phyloP scores from a whole-genome alignment of 2,888 invertebrate genomes.

The Oligia latruncula region DNA sequence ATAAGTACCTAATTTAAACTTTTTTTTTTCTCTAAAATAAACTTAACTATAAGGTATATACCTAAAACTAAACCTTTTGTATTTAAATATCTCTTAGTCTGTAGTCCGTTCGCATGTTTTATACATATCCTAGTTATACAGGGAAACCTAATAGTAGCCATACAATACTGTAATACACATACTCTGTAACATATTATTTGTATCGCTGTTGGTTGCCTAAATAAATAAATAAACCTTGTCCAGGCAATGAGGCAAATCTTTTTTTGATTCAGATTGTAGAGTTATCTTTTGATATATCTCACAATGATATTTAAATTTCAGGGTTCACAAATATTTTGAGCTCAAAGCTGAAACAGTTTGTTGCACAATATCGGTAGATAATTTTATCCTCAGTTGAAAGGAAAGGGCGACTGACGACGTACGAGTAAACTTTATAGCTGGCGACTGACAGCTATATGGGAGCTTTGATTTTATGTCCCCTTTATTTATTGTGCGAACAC shows the following conservation, averaged over 20 bases:
- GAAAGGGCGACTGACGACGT: conserved; percentile 36
- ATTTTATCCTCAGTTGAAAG: conserved; percentile 55
- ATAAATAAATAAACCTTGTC: no score
- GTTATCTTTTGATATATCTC: background rate
- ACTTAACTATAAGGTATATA: no score
- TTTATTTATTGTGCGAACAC: conserved; percentile 41
- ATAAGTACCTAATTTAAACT: no score
- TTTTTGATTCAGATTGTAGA: background rate
- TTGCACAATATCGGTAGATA: conserved; percentile 58
- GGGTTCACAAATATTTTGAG: conserved; percentile 28
- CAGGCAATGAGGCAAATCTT: background rate
- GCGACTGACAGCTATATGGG: conserved; percentile 51
- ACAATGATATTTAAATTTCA: conserved; percentile 29
- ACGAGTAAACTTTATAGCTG: conserved; percentile 43
- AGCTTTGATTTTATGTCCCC: conserved; percentile 48
- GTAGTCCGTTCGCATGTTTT: no score
- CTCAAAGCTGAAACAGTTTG: conserved; percentile 16
- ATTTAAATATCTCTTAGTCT: no score
- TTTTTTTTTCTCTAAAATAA: no score
- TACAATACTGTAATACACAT: no score
- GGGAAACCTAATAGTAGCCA: no score
- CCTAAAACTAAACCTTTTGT: no score
- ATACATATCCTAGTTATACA: no score
- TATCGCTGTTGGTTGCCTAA: no score
- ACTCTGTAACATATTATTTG: no score